phyloP scores from a whole-genome alignment of 1,140 invertebrate genomes.

The Apis laboriosa region DNA sequence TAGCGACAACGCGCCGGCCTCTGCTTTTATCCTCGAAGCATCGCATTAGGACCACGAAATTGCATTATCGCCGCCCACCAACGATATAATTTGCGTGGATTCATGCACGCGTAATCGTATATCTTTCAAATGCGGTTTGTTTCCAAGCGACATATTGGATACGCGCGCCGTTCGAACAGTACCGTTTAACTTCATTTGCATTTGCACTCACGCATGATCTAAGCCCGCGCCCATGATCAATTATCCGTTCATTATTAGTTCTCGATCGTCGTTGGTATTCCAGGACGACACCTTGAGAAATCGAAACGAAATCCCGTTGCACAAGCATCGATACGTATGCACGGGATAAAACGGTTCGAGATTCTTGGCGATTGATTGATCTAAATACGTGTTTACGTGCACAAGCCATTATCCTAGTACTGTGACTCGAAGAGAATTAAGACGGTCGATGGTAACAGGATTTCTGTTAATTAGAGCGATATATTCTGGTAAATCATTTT shows the following conservation, averaged over 20 bases:
- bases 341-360: background rate
- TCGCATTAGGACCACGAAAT: slow-evolving; percentile 28
- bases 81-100: slow-evolving; percentile 39
- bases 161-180: slow-evolving; percentile 1
- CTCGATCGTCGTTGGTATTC: background rate
- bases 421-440: too few species aligned
- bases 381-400: background rate
- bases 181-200: slow-evolving; percentile 51
- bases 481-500: too few species aligned
- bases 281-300: background rate
- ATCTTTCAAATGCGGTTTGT: slow-evolving; percentile 52
- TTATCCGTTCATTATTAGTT: slow-evolving; percentile 41
- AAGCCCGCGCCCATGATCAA: slow-evolving; percentile 27
- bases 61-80: slow-evolving; percentile 34
- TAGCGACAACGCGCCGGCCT: background rate
- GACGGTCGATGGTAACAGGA: too few species aligned
- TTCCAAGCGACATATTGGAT: slow-evolving; percentile 11
- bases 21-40: slow-evolving; percentile 42
- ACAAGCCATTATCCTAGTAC: background rate
- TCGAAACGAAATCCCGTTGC: background rate
- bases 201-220: slow-evolving; percentile 1
- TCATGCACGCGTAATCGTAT: slow-evolving; percentile 34
- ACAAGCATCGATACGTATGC: background rate
- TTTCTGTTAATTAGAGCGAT: too few species aligned
- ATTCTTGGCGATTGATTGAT: background rate